Percentiles rank a stretch among this genome's conserved stretches.
Evolutionary conservation across 2,888 invertebrate species (phyloP).

Genomic region (Lamellibrachia columna): DNA sequence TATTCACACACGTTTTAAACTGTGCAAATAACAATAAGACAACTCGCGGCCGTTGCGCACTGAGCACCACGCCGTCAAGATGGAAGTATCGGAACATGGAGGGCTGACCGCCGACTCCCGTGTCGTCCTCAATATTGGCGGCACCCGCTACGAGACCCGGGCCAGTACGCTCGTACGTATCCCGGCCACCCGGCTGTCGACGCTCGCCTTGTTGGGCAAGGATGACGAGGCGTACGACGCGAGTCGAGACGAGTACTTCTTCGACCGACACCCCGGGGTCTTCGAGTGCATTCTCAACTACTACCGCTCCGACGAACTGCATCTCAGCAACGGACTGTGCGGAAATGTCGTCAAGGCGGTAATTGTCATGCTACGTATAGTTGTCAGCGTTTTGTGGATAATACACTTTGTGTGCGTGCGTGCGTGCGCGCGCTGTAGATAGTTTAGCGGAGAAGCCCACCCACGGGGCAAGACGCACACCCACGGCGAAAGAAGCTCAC

Average conservation of each 20-base stretch:
- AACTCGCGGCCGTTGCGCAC: not conserved
- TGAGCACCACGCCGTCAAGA: not conserved
- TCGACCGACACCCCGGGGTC: conserved; percentile 61
- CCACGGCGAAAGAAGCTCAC: too few relatives aligned
- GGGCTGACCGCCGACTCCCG: not conserved
- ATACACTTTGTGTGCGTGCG: too few relatives aligned
- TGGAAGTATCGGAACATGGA: not conserved
- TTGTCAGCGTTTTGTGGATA: not conserved
- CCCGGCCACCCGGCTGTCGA: conserved; percentile 58
- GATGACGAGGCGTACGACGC: conserved; percentile 58
- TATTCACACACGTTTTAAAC: not conserved
- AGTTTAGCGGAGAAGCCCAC: too few relatives aligned
- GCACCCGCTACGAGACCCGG: conserved; percentile 56
- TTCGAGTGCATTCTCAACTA: conserved; percentile 60
- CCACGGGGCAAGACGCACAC: too few relatives aligned
- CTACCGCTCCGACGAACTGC: conserved; percentile 61
- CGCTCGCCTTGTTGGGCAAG: conserved; percentile 53
- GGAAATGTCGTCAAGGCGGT: conserved; percentile 63
- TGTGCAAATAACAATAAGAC: not conserved
- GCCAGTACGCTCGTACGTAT: conserved; percentile 52
- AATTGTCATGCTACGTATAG: conserved; percentile 34
- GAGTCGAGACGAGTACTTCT: conserved; percentile 58
- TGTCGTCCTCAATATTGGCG: conserved; percentile 57
- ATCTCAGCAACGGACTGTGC: conserved; percentile 60
- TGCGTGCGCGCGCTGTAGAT: too few relatives aligned